Evolutionary conservation across 2,888 invertebrate species (phyloP).

Genomic region (Hoplodrina ambigua): DNA sequence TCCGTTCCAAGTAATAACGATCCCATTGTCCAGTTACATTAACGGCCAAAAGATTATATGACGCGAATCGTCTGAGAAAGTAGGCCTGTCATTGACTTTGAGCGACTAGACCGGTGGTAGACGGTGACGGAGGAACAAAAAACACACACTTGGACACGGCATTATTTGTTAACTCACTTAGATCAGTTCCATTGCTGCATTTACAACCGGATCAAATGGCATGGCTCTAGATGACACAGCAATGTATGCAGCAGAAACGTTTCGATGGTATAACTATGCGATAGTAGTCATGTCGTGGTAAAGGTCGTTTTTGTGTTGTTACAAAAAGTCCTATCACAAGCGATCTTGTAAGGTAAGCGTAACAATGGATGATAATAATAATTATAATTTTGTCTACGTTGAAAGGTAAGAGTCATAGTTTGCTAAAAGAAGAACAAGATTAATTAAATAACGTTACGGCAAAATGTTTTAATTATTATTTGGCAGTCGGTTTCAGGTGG

Average conservation of each 20-base stretch:
- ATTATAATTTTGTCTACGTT: conserved; percentile 52
- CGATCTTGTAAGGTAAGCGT: conserved; percentile 50
- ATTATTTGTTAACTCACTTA: conserved; percentile 1
- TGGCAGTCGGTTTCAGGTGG: conserved; percentile 11
- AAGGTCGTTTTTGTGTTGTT: conserved; percentile 54
- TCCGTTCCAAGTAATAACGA: conserved; percentile 78
- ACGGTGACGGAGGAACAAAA: conserved; percentile 67
- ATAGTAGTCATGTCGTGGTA: conserved; percentile 7
- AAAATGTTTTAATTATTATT: conserved; percentile 36
- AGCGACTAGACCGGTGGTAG: conserved; percentile 85
- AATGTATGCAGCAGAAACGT: conserved; percentile 30
- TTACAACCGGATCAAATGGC: background rate
- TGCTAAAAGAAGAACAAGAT: conserved; percentile 32
- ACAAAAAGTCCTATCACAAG: conserved; percentile 60
- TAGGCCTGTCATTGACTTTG: conserved; percentile 84
- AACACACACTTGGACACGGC: conserved; percentile 2
- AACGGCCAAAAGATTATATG: conserved; percentile 81
- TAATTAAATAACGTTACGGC: conserved; percentile 36
- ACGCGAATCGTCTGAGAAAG: conserved; percentile 82
- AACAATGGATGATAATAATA: conserved; percentile 63
- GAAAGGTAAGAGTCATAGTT: conserved; percentile 42
- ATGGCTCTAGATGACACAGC: background rate
- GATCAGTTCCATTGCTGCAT: conserved; percentile 60
- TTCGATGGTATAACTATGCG: background rate
- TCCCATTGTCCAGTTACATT: conserved; percentile 80